Base-by-base conservation (phyloP, 2,797 vertebrate genomes). In the Esox masquinongy region DNA sequence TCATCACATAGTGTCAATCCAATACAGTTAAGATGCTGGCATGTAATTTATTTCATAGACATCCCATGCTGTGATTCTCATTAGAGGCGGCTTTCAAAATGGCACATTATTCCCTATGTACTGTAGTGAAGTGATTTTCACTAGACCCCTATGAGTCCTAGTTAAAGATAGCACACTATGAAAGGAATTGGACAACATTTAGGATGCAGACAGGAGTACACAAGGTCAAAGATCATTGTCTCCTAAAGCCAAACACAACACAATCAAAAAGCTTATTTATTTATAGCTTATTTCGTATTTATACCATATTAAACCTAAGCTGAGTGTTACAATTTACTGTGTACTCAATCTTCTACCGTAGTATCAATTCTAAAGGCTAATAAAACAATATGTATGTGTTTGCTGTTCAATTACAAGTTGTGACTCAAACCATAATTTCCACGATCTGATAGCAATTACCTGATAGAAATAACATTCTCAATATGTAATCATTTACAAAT, bases 1-100 rank as follows among this genome's bases (percentile, higher is more conserved):
- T 85, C 74, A 81, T 86, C 77, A 77, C 77, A 79, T 19, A 29
- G 56, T 67, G 74, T 85, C 80, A 71, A 39, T 69, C 64, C 75
- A 79, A 77, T 64, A 26, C 74, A 84, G 81, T 72, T 22, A 34
- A 69, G 72, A 70, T 31, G 59, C 36, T 74, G 73, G 36, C 76
- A 80, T 29, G 70, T 82, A 68, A 83, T 82, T 84, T 79, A 61
- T 75, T 81, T 82, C 75, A 36, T 34, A 11, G 71, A 24, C 66
- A 8, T 74, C 74, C 79, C 77, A 50, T 59, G 70, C 75, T 26
- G 67, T 16, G 6, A 26, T 31, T 77, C 26, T 31, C 49, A n/a
- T 70, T 51, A 24, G 14, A 26, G 3, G n/a, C 2, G 19, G 53
- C 9, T 8, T 59, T 19, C 53, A 19, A 11, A 59, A 59, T 59